phyloP scores from a whole-genome alignment of 1,140 invertebrate species.

The Myzus persicae region DNA sequence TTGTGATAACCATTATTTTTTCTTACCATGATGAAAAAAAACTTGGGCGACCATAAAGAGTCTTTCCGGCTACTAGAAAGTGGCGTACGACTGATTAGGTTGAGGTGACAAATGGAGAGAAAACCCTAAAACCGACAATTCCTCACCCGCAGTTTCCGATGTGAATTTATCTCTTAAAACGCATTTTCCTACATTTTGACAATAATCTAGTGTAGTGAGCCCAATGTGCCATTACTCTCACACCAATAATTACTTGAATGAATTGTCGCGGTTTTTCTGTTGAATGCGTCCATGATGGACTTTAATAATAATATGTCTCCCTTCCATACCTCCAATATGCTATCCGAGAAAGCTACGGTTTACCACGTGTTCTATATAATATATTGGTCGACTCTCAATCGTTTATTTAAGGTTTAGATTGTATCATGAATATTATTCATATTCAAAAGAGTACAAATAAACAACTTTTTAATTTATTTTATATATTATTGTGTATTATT shows the following conservation, averaged over 20 bases:
- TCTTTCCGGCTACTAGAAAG: not conserved
- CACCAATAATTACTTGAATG: not conserved
- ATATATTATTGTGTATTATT: not conserved
- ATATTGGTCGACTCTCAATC: not conserved
- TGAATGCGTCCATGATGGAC: not conserved
- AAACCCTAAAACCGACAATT: not conserved
- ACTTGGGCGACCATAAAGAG: not conserved
- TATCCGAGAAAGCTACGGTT: not conserved
- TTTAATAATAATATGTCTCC: too few species aligned
- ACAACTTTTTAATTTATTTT: not conserved
- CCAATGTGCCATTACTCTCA: not conserved
- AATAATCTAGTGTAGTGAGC: not conserved
- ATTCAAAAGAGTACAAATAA: not conserved
- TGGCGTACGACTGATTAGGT: not conserved
- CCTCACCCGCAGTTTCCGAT: constrained; percentile 31
- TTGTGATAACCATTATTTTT: not conserved
- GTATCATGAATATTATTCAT: not conserved
- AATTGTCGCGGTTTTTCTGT: constrained; percentile 15
- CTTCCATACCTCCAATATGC: not conserved
- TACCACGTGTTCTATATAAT: not conserved
- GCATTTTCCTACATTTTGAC: not conserved
- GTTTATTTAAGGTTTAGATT: not conserved
- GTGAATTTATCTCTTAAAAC: constrained; percentile 8
- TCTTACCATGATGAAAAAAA: not conserved
- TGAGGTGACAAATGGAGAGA: constrained; percentile 24